Evolutionary conservation across 2,797 vertebrate genomes (phyloP), one percentile per base, ranked within the genome.

Genomic region (Vultur gryphus): DNA sequence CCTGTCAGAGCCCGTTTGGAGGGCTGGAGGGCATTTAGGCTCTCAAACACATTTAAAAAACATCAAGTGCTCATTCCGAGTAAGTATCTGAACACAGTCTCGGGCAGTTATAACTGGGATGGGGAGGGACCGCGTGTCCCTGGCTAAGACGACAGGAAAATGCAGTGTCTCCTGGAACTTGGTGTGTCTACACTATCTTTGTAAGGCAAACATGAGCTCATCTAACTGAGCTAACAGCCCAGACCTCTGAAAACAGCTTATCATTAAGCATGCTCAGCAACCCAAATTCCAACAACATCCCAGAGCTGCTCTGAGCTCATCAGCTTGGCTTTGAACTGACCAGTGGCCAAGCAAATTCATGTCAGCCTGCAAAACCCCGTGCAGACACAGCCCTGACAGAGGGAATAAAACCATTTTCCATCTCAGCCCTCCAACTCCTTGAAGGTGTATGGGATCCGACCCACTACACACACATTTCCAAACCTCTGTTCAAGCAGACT

Each of bases 141-240:
- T 95, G 82, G 67, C 18, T 41, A 55, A 69, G 41, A 26, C 1
- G 3, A 15, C 15, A 54, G 90, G 59, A 84, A 89, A 82, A 89
- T 0, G 1, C 62, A 11, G 35, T 0, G 44, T 95, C 67, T 93
- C 67, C 92, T 94, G 84, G 88, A 93, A 31, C 52, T 3, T 9
- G 44, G 41, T 87, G 69, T 21, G 39, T 87, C 87, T 67, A 71
- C n/a, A 1, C 26, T 57, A 31, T 44, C 82, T 87, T 89, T 4
- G 3, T 2, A 25, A 87, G 84, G 82, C 82, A 92, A 96, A 69
- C 52, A 64, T 61, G 93, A 95, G 67, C 78, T 94, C 92, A 96
- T 59, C 84, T 37, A 55, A 28, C 75, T 25, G 75, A 93, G 81
- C 62, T 87, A 80, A 61, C 67, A 87, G 61, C 76, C 83, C 83